Conservation (phyloP, 92 coral and sea anemone species). For the Micromussa lordhowensis region DNA sequence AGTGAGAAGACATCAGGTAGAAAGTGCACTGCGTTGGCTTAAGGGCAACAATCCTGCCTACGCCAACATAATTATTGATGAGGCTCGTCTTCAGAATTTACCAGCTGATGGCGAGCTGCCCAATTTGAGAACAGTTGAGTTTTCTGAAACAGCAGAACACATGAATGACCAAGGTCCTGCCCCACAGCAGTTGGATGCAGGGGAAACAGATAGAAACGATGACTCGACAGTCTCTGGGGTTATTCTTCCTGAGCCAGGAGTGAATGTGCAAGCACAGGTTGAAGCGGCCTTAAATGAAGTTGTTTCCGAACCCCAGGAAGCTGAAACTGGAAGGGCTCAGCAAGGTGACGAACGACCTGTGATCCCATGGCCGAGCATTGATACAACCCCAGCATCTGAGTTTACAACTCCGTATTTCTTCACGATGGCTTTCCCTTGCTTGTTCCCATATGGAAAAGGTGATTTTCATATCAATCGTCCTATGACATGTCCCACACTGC, state of each 20-base stretch:
- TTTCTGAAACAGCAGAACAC: conserved; percentile 26
- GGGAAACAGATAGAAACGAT: conserved; percentile 24
- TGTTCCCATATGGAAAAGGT: conserved; percentile 41
- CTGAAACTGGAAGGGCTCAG: not conserved
- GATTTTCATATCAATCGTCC: conserved; percentile 51
- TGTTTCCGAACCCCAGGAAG: conserved; percentile 26
- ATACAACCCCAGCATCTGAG: conserved; percentile 36
- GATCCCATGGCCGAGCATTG: conserved; percentile 55
- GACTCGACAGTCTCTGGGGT: conserved; percentile 48
- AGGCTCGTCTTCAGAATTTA: conserved; percentile 12
- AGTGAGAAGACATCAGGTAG: conserved; percentile 43
- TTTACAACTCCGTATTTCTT: conserved; percentile 43
- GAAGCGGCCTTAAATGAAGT: conserved; percentile 23
- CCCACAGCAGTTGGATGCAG: conserved; percentile 40
- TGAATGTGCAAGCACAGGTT: conserved; percentile 35
- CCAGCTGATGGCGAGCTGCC: conserved; percentile 39
- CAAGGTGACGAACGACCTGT: conserved; percentile 30
- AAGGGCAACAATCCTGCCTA: conserved; percentile 30
- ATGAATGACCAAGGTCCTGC: conserved; percentile 41
- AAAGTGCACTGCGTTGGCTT: conserved; percentile 50
- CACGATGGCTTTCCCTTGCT: conserved; percentile 50
- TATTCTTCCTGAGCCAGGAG: conserved; percentile 48
- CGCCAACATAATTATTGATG: conserved; percentile 45
- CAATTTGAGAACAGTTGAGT: conserved; percentile 36
- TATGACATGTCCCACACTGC: conserved; percentile 41